phyloP scores from a whole-genome alignment of 2,888 invertebrate species.

The Odontomyia ornata region DNA sequence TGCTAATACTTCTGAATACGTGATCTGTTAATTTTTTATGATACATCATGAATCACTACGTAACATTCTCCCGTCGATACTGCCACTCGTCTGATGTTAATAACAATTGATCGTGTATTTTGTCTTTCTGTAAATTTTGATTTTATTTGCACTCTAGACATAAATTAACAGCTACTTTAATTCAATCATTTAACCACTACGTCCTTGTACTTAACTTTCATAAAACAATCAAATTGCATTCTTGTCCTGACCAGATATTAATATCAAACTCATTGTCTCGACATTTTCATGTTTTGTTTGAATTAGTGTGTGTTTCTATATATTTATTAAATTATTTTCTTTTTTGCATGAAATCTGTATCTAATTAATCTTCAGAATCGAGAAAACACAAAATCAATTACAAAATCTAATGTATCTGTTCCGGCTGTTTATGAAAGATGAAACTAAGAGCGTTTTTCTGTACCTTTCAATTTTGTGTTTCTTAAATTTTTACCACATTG shows the following conservation, averaged over 20 bases:
- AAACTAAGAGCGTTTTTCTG: neutral
- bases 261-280: neutral
- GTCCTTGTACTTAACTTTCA: neutral
- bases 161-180: slow-evolving; percentile 2
- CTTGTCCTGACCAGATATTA: slow-evolving; percentile 3
- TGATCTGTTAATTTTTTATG: too few relatives aligned
- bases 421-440: neutral
- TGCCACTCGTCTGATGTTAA: too few relatives aligned
- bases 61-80: too few relatives aligned
- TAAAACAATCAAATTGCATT: slow-evolving; percentile 1
- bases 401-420: neutral
- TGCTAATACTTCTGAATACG: too few relatives aligned
- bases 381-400: neutral
- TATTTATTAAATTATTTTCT: too few relatives aligned
- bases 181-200: neutral
- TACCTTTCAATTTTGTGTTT: neutral
- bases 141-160: slow-evolving; percentile 6
- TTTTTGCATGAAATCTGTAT: too few relatives aligned
- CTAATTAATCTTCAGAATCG: neutral
- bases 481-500: neutral
- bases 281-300: neutral
- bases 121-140: neutral
- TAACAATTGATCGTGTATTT: too few relatives aligned
- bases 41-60: too few relatives aligned
- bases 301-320: too few relatives aligned